Evolutionary conservation across 2,797 vertebrate genomes (phyloP), one percentile per base, ranked within the genome.

Genomic region (Atherinosoma microstoma): DNA sequence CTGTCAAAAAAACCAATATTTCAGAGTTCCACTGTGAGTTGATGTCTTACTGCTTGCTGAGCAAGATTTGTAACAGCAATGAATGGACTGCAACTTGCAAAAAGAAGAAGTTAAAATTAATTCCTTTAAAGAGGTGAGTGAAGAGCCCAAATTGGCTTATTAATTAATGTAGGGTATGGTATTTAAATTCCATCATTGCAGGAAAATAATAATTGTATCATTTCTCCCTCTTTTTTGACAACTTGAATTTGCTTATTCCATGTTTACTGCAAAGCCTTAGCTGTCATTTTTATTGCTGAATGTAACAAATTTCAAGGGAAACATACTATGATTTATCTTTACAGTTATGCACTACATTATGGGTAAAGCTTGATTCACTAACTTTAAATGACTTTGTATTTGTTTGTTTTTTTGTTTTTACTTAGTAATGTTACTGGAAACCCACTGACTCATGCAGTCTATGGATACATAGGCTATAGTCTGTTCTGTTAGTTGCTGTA

Each of bases 1-100:
- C 78, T 93, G 91, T 89, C 92, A 91, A 66, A 72, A 84, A 82
- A 89, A 73, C 60, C 82, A 84, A 86, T 83, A 88, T 78, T 88
- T 86, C 67, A 64, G 69, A 60, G 70, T 78, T 75, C 75, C 69
- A 54, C 58, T 27, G 57, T 75, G 75, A 84, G 70, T 78, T 88
- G 83, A 81, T 80, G 80, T 80, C 82, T 74, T 73, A 70, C 62
- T 74, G 64, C 62, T 67, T 70, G 73, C 64, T 29, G 30, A 69
- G 66, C 80, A 75, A 72, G 64, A 84, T 87, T 75, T 84, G 70
- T 71, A 83, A 84, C 6, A 13, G 73, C 84, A 83, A 82, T 84
- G 69, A 88, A 84, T 79, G 47, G 65, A 75, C 45, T 11, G 34
- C 56, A 35, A 56, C 63, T 45, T 30, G 16, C 58, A 58, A 56